Evolutionary conservation across 23 tunicate genomes (phyloP).

Genomic region (Diplosoma virens): DNA sequence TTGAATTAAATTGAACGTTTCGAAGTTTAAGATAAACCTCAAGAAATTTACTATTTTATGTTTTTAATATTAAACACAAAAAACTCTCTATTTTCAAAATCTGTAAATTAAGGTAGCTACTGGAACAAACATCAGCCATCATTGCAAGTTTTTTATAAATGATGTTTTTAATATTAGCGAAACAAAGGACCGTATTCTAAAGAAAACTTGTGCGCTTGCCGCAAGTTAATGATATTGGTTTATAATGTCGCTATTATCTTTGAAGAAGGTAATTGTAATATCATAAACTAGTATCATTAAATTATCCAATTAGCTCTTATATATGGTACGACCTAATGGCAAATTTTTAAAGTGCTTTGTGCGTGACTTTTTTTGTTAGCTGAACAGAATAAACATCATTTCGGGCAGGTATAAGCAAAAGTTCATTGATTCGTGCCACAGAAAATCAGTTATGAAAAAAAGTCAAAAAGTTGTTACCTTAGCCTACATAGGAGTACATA

Average conservation of each 20-base stretch:
- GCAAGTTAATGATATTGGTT: background rate
- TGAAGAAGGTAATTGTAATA: background rate
- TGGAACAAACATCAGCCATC: slow-evolving; percentile 10
- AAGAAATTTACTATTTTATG: background rate
- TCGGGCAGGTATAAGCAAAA: no score
- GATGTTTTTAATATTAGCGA: background rate
- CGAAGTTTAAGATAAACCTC: background rate
- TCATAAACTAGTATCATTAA: background rate
- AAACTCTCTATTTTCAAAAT: background rate
- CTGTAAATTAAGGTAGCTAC: slow-evolving; percentile 8
- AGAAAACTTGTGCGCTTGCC: slow-evolving; percentile 9
- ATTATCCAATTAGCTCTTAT: no score
- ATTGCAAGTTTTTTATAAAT: background rate
- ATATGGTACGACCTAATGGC: no score
- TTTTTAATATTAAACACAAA: background rate
- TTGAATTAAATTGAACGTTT: slow-evolving; percentile 5
- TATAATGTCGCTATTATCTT: background rate
- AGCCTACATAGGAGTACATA: no score
- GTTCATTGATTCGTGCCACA: no score
- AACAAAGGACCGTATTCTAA: background rate
- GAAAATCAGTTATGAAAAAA: no score
- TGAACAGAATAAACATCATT: no score
- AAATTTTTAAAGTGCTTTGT: no score
- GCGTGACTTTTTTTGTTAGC: no score
- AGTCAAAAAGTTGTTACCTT: no score